Evolutionary conservation across 2,888 invertebrate genomes (phyloP).

Genomic region (Microctonus hyperodae): DNA sequence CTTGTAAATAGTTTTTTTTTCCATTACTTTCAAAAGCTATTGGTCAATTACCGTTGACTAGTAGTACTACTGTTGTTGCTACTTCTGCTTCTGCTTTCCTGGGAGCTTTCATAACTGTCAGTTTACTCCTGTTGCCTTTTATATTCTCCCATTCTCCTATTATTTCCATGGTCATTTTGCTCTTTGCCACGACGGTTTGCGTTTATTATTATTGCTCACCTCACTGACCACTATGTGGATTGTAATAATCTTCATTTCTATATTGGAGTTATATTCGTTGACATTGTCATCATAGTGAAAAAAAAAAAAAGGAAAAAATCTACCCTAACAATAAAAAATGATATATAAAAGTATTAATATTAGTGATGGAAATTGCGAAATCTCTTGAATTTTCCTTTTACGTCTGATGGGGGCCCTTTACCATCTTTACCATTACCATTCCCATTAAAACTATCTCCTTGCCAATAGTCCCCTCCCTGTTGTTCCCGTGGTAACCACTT

Average conservation of each 20-base stretch:
- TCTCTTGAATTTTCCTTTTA: conserved; percentile 1
- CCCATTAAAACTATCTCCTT: conserved; percentile 26
- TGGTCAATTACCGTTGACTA: not conserved
- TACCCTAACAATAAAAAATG: no score
- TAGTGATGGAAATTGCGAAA: not conserved
- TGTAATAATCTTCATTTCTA: conserved; percentile 8
- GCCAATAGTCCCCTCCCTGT: conserved; percentile 3
- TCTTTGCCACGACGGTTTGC: not conserved
- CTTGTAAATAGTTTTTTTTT: not conserved
- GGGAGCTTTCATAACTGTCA: conserved; percentile 4
- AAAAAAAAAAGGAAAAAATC: not conserved
- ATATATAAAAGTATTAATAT: not conserved
- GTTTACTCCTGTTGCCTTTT: conserved; percentile 4
- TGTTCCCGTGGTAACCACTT: conserved; percentile 27
- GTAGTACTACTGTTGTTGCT: not conserved
- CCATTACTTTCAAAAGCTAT: conserved; percentile 4
- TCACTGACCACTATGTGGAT: not conserved
- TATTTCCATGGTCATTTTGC: conserved; percentile 6
- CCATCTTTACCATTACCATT: conserved; percentile 25
- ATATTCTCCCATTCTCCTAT: not conserved
- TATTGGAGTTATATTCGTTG: not conserved
- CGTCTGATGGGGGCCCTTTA: not conserved
- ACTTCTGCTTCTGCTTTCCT: not conserved
- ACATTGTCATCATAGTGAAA: not conserved
- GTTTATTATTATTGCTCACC: conserved; percentile 10